phyloP scores from a whole-genome alignment of 2,797 vertebrate species.

The Euphonia xanthogaster region DNA sequence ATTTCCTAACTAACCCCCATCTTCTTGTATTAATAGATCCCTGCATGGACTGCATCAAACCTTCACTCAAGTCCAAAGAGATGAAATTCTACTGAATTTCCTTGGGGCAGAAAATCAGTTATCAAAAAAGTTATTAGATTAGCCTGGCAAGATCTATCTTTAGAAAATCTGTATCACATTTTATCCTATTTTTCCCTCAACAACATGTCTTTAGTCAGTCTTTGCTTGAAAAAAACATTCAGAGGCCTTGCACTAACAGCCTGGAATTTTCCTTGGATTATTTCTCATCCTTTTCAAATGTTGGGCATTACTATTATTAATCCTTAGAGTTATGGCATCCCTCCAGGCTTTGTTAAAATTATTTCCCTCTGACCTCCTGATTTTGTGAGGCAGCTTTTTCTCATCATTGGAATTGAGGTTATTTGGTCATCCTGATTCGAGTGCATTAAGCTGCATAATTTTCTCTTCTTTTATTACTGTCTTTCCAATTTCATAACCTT shows the following conservation, averaged over 20 bases:
- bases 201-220: slow-evolving; percentile 50
- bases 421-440: neutral
- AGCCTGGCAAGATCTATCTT: slow-evolving; percentile 59
- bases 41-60: neutral
- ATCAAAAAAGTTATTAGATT: slow-evolving; percentile 52
- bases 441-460: slow-evolving; percentile 5
- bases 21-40: neutral
- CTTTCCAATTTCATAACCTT: neutral
- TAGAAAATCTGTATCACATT: slow-evolving; percentile 62
- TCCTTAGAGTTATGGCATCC: neutral
- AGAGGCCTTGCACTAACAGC: neutral
- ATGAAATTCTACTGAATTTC: slow-evolving; percentile 28
- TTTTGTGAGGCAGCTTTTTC: neutral
- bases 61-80: slow-evolving; percentile 1
- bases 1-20: neutral
- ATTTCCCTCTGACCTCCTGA: neutral
- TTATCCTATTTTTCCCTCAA: slow-evolving; percentile 47
- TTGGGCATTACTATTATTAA: slow-evolving; percentile 17
- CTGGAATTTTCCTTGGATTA: slow-evolving; percentile 41
- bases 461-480: neutral
- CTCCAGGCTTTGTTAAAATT: neutral
- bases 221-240: slow-evolving; percentile 43
- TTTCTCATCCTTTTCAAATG: slow-evolving; percentile 36
- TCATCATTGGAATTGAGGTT: neutral
- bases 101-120: slow-evolving; percentile 41